phyloP scores from a whole-genome alignment of 1,140 invertebrate species.

The Cotesia chilonis region DNA sequence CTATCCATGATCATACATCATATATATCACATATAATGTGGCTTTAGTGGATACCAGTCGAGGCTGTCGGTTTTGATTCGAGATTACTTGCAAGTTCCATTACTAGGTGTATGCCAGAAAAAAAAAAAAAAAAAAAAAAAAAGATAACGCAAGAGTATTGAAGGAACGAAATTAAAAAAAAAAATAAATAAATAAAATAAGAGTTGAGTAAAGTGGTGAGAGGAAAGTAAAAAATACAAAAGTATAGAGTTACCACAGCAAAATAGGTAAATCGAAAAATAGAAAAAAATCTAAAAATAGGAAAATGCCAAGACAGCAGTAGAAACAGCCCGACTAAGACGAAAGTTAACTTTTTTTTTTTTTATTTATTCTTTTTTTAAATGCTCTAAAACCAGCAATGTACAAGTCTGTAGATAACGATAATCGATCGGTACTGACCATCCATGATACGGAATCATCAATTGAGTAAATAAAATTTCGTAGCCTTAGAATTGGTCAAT shows the following conservation, averaged over 20 bases:
- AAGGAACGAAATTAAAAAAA: conserved; percentile 7
- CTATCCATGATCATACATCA: background rate
- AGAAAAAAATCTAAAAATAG: background rate
- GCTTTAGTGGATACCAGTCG: background rate
- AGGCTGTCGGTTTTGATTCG: conserved; percentile 25
- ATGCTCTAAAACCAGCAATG: background rate
- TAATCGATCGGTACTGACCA: conserved; percentile 24
- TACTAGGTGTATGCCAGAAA: background rate
- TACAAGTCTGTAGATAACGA: background rate
- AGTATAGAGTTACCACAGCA: background rate
- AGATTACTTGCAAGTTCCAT: conserved; percentile 32
- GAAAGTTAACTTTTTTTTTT: conserved; percentile 3
- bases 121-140: background rate
- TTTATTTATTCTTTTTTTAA: background rate
- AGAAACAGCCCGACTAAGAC: conserved; percentile 3
- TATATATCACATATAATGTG: background rate
- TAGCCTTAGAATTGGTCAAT: too few relatives aligned
- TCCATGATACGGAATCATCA: conserved; percentile 26
- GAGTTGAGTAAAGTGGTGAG: conserved; percentile 4
- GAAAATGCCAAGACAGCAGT: background rate
- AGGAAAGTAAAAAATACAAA: conserved; percentile 24
- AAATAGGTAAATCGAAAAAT: background rate
- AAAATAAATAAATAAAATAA: conserved; percentile 26
- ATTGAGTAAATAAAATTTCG: background rate
- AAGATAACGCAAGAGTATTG: background rate